phyloP scores from a whole-genome alignment of 1,140 invertebrate species.

The Caenorhabditis inopinata region DNA sequence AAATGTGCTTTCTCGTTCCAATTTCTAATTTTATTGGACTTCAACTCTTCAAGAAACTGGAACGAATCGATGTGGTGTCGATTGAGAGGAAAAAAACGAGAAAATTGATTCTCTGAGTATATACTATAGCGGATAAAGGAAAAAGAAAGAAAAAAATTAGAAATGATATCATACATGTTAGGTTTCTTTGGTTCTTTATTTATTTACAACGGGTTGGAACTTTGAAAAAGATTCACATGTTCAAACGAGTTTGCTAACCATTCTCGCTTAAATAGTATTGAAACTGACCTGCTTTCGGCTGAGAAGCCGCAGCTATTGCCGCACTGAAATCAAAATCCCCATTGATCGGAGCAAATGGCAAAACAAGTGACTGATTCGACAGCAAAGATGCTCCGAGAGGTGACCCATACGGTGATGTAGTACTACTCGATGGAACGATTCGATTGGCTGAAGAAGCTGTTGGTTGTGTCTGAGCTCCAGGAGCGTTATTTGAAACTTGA shows the following conservation, averaged over 20 bases:
- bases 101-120: background rate
- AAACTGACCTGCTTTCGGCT: background rate
- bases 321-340: slow-evolving; percentile 18
- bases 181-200: too few species aligned
- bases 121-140: background rate
- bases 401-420: slow-evolving; percentile 36
- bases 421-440: background rate
- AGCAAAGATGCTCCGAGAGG: slow-evolving; percentile 25
- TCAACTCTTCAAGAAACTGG: too few species aligned
- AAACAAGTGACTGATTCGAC: background rate
- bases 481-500: background rate
- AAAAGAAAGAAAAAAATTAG: background rate
- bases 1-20: too few species aligned
- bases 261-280: too few species aligned
- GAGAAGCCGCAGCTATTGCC: background rate
- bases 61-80: background rate
- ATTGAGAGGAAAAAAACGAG: background rate
- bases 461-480: slow-evolving; percentile 10
- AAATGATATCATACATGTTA: background rate
- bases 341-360: slow-evolving; percentile 1
- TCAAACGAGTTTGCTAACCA: too few species aligned
- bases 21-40: too few species aligned
- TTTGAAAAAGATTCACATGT: too few species aligned
- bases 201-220: too few species aligned
- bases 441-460: background rate